phyloP scores from a whole-genome alignment of 2,888 invertebrate genomes.

The Drosophila kanekoi region DNA sequence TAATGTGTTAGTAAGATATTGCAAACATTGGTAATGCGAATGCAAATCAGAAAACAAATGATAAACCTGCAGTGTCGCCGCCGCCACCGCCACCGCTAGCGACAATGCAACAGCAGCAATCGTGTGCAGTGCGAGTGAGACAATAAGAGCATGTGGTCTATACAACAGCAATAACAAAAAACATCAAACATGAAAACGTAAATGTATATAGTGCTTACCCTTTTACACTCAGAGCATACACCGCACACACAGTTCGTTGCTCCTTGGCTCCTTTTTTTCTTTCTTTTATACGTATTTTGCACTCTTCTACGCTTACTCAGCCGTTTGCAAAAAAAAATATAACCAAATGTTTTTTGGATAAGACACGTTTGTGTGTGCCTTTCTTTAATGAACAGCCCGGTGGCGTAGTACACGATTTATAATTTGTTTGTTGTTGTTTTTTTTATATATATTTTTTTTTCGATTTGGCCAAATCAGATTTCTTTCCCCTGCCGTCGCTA shows the following conservation, averaged over 20 bases:
- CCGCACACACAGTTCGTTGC: conserved; percentile 78
- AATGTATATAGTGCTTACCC: conserved; percentile 72
- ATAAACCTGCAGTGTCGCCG: conserved; percentile 47
- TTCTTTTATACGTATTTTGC: conserved; percentile 65
- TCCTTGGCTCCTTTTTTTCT: conserved; percentile 76
- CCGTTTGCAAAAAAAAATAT: conserved; percentile 59
- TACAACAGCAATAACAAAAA: conserved; percentile 55
- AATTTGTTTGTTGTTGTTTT: conserved; percentile 27
- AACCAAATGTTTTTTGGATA: conserved; percentile 49
- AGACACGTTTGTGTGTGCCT: conserved; percentile 45
- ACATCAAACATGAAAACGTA: conserved; percentile 55
- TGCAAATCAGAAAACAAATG: conserved; percentile 37
- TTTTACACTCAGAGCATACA: conserved; percentile 71
- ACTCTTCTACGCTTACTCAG: conserved; percentile 75
- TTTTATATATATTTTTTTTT: no score
- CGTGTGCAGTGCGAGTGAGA: conserved; percentile 43
- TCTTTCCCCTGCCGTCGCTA: conserved; percentile 40
- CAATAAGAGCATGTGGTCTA: conserved; percentile 44
- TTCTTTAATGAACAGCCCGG: conserved; percentile 27
- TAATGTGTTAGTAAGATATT: conserved; percentile 15
- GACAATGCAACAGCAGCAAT: conserved; percentile 51
- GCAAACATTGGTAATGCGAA: conserved; percentile 27
- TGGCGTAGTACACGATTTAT: conserved; percentile 19
- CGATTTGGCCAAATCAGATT: conserved; percentile 24
- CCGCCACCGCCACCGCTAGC: conserved; percentile 21